Evolutionary conservation across 2,888 invertebrate species (phyloP).

Genomic region (Leucozona laternaria): DNA sequence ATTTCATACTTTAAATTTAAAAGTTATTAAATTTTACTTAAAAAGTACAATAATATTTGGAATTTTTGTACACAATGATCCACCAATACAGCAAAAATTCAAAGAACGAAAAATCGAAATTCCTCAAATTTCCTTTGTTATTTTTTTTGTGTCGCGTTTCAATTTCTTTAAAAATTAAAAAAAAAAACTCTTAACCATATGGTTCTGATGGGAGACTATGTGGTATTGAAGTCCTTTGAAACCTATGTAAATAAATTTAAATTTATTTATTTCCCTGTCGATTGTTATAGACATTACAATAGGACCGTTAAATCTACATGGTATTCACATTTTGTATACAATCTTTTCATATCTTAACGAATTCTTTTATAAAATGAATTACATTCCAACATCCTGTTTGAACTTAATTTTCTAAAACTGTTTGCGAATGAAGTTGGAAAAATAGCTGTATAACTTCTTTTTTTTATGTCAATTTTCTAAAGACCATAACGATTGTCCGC

Average conservation of each 20-base stretch:
- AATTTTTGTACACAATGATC: no score
- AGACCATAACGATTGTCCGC: conserved; percentile 4
- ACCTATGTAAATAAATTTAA: not conserved
- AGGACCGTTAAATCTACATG: not conserved
- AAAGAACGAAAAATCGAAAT: no score
- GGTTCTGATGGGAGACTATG: no score
- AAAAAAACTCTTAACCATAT: no score
- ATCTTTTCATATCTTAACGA: not conserved
- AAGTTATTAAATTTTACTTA: not conserved
- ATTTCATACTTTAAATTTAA: not conserved
- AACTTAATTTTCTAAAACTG: not conserved
- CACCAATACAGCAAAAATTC: no score
- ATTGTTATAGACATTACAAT: not conserved
- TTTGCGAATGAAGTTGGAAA: not conserved
- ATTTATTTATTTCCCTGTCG: not conserved
- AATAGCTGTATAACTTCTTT: not conserved
- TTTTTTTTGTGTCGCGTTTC: no score
- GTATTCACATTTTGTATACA: not conserved
- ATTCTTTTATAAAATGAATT: not conserved
- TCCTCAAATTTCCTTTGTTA: no score
- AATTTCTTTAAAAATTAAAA: no score
- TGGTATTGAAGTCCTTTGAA: no score
- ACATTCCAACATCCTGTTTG: conserved; percentile 1
- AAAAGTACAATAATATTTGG: not conserved
- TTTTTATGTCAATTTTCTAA: not conserved